Conservation (phyloP, 2,113 vertebrate species). For the Xiphorhynchus elegans region DNA sequence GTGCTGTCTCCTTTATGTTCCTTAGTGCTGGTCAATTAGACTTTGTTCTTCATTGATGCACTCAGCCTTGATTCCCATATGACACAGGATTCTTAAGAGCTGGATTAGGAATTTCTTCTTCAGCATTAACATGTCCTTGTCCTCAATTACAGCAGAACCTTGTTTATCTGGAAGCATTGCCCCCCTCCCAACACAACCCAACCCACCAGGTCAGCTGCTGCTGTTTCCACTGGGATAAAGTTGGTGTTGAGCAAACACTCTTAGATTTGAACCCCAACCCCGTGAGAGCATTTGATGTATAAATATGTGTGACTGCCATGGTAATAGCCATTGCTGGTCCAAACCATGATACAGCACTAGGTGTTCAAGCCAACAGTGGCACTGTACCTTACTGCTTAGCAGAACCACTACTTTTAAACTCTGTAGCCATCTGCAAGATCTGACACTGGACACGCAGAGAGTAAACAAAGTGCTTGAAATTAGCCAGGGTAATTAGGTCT, state of each 20-base stretch:
- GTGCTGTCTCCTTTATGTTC: neutral
- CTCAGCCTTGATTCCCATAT: neutral
- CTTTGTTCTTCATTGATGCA: neutral
- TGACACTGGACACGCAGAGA: neutral
- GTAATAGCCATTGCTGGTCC: neutral
- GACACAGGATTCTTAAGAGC: neutral
- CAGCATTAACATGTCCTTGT: neutral
- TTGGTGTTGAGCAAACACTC: neutral
- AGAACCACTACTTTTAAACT: neutral
- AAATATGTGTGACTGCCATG: neutral
- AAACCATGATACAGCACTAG: neutral
- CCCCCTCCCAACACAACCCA: fast-evolving
- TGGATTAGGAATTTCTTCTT: neutral
- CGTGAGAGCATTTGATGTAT: neutral
- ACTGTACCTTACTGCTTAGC: neutral
- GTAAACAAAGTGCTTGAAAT: neutral
- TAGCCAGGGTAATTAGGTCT: neutral
- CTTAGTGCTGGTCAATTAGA: neutral
- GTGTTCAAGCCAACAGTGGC: neutral
- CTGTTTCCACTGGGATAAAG: neutral
- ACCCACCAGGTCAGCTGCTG: neutral
- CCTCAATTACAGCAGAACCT: neutral
- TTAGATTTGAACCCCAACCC: neutral
- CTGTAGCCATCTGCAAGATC: neutral
- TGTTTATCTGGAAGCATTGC: neutral